phyloP scores from a whole-genome alignment of 2,113 vertebrate genomes.

The Spea multiplicata region DNA sequence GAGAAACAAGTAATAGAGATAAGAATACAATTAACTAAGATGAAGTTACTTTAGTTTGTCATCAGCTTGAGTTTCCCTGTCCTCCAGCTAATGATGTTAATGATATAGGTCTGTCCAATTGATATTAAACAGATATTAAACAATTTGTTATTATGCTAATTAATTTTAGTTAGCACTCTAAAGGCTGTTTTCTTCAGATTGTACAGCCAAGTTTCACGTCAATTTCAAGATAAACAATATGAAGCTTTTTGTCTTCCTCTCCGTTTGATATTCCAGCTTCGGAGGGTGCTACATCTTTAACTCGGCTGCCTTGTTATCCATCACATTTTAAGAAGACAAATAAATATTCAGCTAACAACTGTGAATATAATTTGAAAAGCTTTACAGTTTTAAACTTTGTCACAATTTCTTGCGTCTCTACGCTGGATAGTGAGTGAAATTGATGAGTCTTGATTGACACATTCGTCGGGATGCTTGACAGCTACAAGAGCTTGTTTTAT shows the following conservation, averaged over 20 bases:
- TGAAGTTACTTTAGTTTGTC: too few species aligned
- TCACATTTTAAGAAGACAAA: constrained; percentile 14
- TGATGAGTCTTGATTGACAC: constrained; percentile 31
- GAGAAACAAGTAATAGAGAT: too few species aligned
- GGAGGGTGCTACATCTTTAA: constrained; percentile 21
- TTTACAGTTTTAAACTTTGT: neutral
- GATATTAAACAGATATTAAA: too few species aligned
- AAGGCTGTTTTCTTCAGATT: neutral
- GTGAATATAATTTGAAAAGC: constrained; percentile 24
- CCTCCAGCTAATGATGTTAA: too few species aligned
- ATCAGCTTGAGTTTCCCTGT: too few species aligned
- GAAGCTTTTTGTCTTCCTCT: neutral
- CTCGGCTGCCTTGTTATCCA: constrained; percentile 35
- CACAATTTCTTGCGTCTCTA: constrained; percentile 16
- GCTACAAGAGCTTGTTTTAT: constrained; percentile 25
- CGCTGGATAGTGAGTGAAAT: neutral
- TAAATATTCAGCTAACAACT: constrained; percentile 28
- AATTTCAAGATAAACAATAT: constrained; percentile 23
- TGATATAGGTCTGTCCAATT: too few species aligned
- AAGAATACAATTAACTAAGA: too few species aligned
- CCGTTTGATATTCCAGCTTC: constrained; percentile 13
- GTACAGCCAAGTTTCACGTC: neutral
- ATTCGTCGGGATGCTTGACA: constrained; percentile 4
- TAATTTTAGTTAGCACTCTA: constrained; percentile 11
- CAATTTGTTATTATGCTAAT: constrained; percentile 8